Conservation (phyloP, 2,113 vertebrate genomes). For the Promerops cafer region DNA sequence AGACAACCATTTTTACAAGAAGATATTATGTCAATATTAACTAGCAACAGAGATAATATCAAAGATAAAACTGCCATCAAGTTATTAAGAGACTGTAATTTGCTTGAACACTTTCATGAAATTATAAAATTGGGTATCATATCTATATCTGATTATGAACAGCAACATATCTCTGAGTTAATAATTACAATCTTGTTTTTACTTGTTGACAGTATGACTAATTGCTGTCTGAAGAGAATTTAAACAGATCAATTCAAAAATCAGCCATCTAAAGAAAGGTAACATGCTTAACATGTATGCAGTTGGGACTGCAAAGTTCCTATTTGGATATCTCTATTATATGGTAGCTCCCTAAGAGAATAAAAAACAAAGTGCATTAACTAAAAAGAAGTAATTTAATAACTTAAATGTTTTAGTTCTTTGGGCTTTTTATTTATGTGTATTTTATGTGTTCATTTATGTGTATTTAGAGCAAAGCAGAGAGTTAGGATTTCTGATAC, state of each 20-base stretch:
- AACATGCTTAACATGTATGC: not conserved
- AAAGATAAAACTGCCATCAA: not conserved
- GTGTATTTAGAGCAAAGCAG: not conserved
- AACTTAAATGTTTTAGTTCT: not conserved
- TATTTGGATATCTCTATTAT: not conserved
- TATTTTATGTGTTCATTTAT: not conserved
- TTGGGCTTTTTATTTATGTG: not conserved
- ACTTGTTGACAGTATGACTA: conserved; percentile 56
- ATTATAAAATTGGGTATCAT: conserved; percentile 32
- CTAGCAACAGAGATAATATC: conserved; percentile 6
- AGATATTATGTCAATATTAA: conserved; percentile 34
- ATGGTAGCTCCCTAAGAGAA: not conserved
- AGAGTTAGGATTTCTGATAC: not conserved
- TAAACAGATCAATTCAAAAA: conserved; percentile 28
- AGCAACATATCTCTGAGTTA: conserved; percentile 18
- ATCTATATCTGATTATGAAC: conserved; percentile 39
- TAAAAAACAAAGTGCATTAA: not conserved
- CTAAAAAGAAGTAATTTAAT: not conserved
- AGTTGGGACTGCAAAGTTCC: not conserved
- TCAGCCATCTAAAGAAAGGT: not conserved
- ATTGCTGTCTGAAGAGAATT: conserved; percentile 47
- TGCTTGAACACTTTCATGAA: conserved; percentile 25
- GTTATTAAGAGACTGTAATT: conserved; percentile 47
- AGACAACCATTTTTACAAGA: not conserved
- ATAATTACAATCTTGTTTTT: conserved; percentile 46